A percentile compares a stretch with the other conserved stretches of the same genome.
These are phyloP conservation scores for Amblyopsis hoosieri DNA, from an alignment of 2,797 vertebrate genomes.

Conservation along the genomic window DNA sequence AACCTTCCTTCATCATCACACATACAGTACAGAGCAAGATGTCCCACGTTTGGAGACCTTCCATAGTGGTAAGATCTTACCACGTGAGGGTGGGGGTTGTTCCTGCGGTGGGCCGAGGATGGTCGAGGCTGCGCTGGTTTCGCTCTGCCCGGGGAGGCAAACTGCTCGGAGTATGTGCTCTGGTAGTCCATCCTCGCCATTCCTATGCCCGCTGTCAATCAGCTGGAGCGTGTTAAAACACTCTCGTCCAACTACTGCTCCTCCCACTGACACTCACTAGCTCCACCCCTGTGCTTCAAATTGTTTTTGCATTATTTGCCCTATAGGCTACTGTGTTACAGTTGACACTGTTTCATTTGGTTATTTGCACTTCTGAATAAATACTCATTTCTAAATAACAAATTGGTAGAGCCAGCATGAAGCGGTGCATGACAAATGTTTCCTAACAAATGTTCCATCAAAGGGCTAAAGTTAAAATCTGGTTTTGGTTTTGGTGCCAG, in stretches of 20 bases:
- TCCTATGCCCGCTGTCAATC: neutral
- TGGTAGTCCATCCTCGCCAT: conserved; percentile 64
- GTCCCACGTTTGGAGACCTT: neutral
- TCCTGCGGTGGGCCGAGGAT: conserved; percentile 76
- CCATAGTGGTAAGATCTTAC: conserved; percentile 56
- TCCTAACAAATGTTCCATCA: too few species aligned
- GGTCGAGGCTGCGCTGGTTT: conserved; percentile 62
- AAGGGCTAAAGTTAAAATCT: conserved; percentile 16
- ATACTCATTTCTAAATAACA: neutral
- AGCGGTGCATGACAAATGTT: too few species aligned
- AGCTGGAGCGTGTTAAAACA: conserved; percentile 6
- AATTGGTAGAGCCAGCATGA: neutral
- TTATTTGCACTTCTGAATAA: too few species aligned
- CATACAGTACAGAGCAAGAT: neutral
- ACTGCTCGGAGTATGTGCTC: conserved; percentile 78
- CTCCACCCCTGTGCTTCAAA: conserved; percentile 52
- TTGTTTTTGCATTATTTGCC: neutral
- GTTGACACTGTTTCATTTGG: neutral
- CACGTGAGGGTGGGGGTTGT: conserved; percentile 79
- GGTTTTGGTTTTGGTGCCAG: conserved; percentile 17
- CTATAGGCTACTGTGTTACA: too few species aligned
- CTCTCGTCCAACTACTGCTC: conserved; percentile 10
- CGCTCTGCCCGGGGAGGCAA: conserved; percentile 51
- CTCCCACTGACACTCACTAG: conserved; percentile 41
- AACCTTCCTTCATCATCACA: too few species aligned